Percentiles rank a stretch among this genome's conserved stretches.
These are phyloP conservation scores for Amazona guildingii DNA, from an alignment of 2,113 vertebrate species.

Conservation along the genomic window DNA sequence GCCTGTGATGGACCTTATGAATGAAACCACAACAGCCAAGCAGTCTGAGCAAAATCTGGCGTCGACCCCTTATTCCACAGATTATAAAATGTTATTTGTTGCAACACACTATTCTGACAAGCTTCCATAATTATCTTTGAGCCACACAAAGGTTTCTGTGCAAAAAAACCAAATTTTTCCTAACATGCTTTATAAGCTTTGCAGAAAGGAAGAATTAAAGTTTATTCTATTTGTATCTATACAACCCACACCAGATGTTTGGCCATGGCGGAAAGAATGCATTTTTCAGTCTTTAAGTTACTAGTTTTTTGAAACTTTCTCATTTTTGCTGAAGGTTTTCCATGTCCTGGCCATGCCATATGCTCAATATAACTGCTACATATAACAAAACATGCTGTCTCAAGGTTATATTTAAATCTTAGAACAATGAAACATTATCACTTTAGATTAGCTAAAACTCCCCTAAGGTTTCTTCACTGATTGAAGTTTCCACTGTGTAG, in stretches of 20 bases:
- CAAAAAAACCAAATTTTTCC: not conserved
- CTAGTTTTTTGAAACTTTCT: not conserved
- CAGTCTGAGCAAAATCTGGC: conserved; percentile 44
- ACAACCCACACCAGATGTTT: not conserved
- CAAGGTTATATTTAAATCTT: not conserved
- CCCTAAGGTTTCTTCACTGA: not conserved
- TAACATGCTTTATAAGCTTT: not conserved
- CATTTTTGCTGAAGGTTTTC: not conserved
- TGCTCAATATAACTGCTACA: not conserved
- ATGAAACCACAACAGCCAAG: conserved; percentile 66
- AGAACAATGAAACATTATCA: not conserved
- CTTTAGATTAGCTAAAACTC: not conserved
- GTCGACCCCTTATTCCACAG: not conserved
- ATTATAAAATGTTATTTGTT: not conserved
- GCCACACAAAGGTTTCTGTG: not conserved
- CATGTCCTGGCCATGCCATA: not conserved
- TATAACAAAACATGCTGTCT: not conserved
- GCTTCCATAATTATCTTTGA: not conserved
- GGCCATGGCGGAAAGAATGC: not conserved
- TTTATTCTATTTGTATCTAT: not conserved
- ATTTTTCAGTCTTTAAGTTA: not conserved
- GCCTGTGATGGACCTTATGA: conserved; percentile 66
- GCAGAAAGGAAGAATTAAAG: not conserved
- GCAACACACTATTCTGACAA: not conserved
- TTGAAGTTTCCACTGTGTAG: not conserved